These are phyloP conservation scores for Drosophila santomea DNA, from an alignment of 1,140 invertebrate species.

Conservation along the genomic window DNA sequence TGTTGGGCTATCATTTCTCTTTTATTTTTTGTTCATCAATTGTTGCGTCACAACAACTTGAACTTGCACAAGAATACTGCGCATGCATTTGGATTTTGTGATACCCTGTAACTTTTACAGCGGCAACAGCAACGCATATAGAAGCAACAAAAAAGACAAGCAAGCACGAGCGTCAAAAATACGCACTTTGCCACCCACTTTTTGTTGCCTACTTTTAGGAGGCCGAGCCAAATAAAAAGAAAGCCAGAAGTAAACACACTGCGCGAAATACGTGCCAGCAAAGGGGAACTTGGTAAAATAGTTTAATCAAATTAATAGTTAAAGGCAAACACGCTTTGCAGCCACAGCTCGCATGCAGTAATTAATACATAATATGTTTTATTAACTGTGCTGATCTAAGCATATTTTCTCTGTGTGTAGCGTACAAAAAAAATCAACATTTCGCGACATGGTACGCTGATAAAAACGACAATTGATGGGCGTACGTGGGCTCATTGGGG, in stretches of 20 bases:
- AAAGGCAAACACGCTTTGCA: no score
- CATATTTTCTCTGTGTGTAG: neutral
- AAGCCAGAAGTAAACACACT: constrained; percentile 12
- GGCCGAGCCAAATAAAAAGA: constrained; percentile 11
- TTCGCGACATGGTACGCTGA: constrained; percentile 75
- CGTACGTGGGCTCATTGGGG: constrained; percentile 75
- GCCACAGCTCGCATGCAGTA: no score
- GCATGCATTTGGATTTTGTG: constrained; percentile 67
- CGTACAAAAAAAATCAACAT: constrained; percentile 50
- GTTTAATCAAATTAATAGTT: no score
- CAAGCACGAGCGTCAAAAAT: constrained; percentile 43
- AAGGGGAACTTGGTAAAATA: no score
- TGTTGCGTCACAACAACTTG: neutral
- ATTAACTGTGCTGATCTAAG: no score
- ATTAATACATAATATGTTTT: no score
- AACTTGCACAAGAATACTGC: constrained; percentile 16
- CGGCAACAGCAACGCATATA: constrained; percentile 4
- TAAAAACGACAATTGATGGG: constrained; percentile 83
- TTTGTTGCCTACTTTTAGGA: constrained; percentile 33
- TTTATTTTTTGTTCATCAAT: neutral
- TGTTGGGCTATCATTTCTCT: no score
- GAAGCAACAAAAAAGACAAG: neutral
- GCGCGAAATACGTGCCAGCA: neutral
- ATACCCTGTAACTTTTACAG: constrained; percentile 17
- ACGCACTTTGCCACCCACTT: constrained; percentile 36